Base-by-base conservation (phyloP, 92 coral and sea anemone species). In the Ricordea florida region DNA sequence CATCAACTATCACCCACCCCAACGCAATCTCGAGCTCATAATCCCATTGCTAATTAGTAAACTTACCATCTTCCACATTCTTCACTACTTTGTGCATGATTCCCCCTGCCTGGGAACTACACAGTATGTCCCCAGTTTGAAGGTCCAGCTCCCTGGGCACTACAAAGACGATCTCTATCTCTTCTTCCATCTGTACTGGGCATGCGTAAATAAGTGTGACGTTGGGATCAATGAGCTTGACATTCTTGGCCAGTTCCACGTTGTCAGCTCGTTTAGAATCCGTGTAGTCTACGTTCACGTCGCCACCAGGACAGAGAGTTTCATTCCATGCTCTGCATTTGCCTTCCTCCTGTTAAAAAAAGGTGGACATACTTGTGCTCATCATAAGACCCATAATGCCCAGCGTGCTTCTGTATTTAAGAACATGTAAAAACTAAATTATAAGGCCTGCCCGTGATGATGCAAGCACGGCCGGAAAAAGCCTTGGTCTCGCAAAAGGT, bases 81-180 rank as follows among this genome's bases (percentile, higher is more conserved):
- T 81, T 34, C 13, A 37, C 45, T 20, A 83, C 69, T 30, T 35
- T 77, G 53, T 89, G 91, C 83, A 85, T 85, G 11, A 89, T 16
- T 18, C 88, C 91, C 5, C 90, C 94, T 1, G 91, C 94, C 51
- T 85, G 94, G 1, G 87, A 45, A 69, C 94, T 89, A n/a, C 91
- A 47, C 27, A 89, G 31, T 25, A 86, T 70, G 41, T 86, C 76
- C 10, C 87, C 81, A 20, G 11, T 60, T 42, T 58, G 35, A 1
- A 90, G 32, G 1, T 48, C 74, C 46, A 90, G 32, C 10, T 43
- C 25, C 10, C 66, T 36, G 3, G 86, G 83, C 0, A 60, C 65
- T 3, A 89, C 78, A 34, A 89, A 53, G 38, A 80, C 68, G 1
- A 83, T 45, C 10, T 57, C 74, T 1, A 68, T 50, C 2, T 69